A percentile compares a stretch with the other conserved stretches of the same genome.
Evolutionary conservation across 2,888 invertebrate genomes (phyloP).

Genomic region (Zele albiditarsus): DNA sequence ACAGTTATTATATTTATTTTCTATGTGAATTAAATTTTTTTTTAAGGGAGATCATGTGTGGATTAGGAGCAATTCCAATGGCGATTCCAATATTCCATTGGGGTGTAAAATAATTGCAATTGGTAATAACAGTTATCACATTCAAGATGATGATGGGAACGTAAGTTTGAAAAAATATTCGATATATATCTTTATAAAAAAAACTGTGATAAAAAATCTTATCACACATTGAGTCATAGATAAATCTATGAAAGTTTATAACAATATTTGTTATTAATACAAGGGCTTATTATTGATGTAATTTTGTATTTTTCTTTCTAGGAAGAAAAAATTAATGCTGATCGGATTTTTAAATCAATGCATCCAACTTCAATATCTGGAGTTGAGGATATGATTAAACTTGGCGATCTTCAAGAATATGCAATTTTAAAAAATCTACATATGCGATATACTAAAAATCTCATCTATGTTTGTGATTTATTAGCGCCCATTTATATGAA

Average conservation of each 20-base stretch:
- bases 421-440: slow-evolving; percentile 94
- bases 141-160: slow-evolving; percentile 88
- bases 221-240: slow-evolving; percentile 5
- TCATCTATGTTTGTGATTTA: slow-evolving; percentile 89
- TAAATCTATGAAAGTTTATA: too few species aligned
- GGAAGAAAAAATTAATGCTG: slow-evolving; percentile 66
- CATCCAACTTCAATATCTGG: slow-evolving; percentile 86
- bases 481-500: not conserved
- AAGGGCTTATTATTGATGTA: too few species aligned
- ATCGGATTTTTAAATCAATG: slow-evolving; percentile 82
- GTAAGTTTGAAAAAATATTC: slow-evolving; percentile 72
- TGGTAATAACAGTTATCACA: slow-evolving; percentile 83
- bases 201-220: slow-evolving; percentile 15
- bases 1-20: not conserved
- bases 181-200: not conserved
- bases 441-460: slow-evolving; percentile 88
- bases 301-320: slow-evolving; percentile 36
- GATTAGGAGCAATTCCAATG: slow-evolving; percentile 82
- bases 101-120: slow-evolving; percentile 88
- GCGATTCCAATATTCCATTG: slow-evolving; percentile 88
- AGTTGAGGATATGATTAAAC: slow-evolving; percentile 96
- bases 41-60: slow-evolving; percentile 90
- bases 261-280: too few species aligned
- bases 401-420: slow-evolving; percentile 95
- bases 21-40: not conserved